These are phyloP conservation scores for Ischnura elegans DNA, from an alignment of 2,888 invertebrate genomes.

Conservation along the genomic window DNA sequence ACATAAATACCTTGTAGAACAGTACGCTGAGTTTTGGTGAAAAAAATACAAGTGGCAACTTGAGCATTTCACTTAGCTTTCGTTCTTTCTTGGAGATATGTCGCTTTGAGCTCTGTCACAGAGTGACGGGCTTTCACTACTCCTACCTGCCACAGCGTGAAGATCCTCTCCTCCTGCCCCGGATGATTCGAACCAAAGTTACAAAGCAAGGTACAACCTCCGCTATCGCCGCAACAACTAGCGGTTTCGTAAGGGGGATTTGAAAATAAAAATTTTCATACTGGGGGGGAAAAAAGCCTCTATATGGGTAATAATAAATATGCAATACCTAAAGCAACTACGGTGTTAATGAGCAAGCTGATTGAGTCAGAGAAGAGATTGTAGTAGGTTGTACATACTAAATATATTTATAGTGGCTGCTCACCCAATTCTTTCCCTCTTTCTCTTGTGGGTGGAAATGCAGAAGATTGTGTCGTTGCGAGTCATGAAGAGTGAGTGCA, in stretches of 20 bases:
- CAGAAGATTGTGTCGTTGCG: slow-evolving; percentile 33
- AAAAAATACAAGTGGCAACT: neutral
- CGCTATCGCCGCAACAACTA: slow-evolving; percentile 48
- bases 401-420: slow-evolving; percentile 63
- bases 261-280: slow-evolving; percentile 9
- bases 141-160: slow-evolving; percentile 51
- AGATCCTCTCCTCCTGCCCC: too few species aligned
- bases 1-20: neutral
- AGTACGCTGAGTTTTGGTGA: neutral
- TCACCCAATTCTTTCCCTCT: slow-evolving; percentile 50
- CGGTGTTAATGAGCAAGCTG: slow-evolving; percentile 54
- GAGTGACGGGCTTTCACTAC: neutral
- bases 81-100: neutral
- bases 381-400: too few species aligned
- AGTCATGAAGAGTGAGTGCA: slow-evolving; percentile 48
- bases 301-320: slow-evolving; percentile 56
- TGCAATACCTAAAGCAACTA: slow-evolving; percentile 64
- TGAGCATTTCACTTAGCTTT: neutral
- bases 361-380: slow-evolving; percentile 57
- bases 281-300: slow-evolving; percentile 50
- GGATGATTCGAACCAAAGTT: neutral
- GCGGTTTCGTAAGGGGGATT: neutral
- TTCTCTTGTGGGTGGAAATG: slow-evolving; percentile 57
- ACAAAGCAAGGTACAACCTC: slow-evolving; percentile 4
- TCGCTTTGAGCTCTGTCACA: neutral